A percentile compares a stretch with the other conserved stretches of the same genome.
Evolutionary conservation across 1,140 invertebrate species (phyloP).

Genomic region (Leptinotarsa defecta): DNA sequence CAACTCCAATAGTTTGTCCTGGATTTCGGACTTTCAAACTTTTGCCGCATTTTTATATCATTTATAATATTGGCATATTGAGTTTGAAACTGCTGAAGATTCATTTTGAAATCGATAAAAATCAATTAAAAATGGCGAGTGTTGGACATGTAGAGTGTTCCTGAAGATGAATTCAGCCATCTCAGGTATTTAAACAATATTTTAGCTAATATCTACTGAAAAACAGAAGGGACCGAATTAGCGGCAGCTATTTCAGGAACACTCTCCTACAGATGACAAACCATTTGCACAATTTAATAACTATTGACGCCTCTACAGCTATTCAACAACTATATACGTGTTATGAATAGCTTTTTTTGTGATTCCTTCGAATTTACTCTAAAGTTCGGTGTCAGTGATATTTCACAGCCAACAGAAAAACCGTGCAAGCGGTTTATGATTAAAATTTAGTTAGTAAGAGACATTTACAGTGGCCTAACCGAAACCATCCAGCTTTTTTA

Average conservation of each 20-base stretch:
- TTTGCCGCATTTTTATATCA: too few species aligned
- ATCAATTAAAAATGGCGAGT: too few species aligned
- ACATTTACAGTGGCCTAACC: neutral
- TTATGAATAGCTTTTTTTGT: conserved; percentile 13
- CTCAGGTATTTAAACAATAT: too few species aligned
- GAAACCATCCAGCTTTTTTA: conserved; percentile 28
- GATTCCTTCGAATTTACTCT: neutral
- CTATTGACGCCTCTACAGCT: neutral
- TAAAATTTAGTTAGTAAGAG: conserved; percentile 22
- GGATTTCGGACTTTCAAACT: too few species aligned
- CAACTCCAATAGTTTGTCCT: too few species aligned
- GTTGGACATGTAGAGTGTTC: too few species aligned
- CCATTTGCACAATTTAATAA: neutral
- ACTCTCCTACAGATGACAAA: neutral
- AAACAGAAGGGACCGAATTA: too few species aligned
- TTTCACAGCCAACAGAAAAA: conserved; percentile 11
- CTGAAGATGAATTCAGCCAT: too few species aligned
- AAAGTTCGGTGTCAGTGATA: neutral
- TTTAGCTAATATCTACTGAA: too few species aligned
- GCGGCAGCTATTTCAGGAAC: neutral
- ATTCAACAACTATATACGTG: neutral
- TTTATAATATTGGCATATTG: too few species aligned
- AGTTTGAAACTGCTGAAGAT: too few species aligned
- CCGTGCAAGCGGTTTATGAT: conserved; percentile 14
- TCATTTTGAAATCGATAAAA: too few species aligned